These are phyloP conservation scores for Chaetophractus vellerosus DNA, from an alignment of 2,797 vertebrate species.

Conservation along the genomic window DNA sequence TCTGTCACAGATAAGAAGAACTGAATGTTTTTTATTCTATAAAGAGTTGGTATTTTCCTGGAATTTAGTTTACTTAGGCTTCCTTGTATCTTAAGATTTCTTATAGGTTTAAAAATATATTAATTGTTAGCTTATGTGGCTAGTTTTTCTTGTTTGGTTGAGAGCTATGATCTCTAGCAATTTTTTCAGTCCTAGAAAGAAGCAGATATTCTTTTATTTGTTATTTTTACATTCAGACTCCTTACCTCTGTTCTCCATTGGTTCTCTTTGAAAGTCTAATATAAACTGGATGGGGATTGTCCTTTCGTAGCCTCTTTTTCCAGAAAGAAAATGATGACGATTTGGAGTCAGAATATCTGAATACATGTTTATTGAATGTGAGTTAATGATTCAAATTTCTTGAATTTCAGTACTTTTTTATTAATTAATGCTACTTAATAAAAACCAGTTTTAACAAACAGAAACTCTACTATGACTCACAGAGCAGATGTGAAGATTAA, in stretches of 20 bases:
- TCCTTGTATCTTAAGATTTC: background rate
- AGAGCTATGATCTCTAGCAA: background rate
- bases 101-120: background rate
- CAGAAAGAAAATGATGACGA: background rate
- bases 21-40: background rate
- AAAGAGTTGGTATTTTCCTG: background rate
- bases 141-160: background rate
- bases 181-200: background rate
- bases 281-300: background rate
- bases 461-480: background rate
- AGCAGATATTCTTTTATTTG: background rate
- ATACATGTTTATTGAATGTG: background rate
- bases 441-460: constrained; percentile 2
- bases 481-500: background rate
- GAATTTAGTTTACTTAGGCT: background rate
- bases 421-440: background rate
- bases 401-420: background rate
- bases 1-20: background rate
- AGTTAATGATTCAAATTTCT: background rate
- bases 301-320: background rate
- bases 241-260: background rate
- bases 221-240: background rate
- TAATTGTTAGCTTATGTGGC: background rate
- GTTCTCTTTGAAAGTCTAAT: constrained; percentile 8
- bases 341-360: background rate